Conservation (phyloP, 2,888 invertebrate genomes). For the Lasioglossum oenotherae region DNA sequence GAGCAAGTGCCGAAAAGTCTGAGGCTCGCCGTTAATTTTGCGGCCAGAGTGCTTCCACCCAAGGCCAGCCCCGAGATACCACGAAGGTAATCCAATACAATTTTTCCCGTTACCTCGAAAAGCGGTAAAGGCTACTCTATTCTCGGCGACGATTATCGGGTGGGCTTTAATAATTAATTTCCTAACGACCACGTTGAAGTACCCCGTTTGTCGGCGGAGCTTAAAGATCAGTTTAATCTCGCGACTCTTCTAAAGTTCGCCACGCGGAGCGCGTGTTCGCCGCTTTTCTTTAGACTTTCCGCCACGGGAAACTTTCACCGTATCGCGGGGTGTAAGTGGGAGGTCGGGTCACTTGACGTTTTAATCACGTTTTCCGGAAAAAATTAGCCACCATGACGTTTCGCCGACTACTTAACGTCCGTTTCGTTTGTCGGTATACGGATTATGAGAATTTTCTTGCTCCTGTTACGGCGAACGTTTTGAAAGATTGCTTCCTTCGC, state of each 20-base stretch:
- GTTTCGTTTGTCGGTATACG: not conserved
- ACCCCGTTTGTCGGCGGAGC: slow-evolving; percentile 31
- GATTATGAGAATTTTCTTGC: not conserved
- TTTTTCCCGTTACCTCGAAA: slow-evolving; percentile 58
- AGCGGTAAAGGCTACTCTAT: slow-evolving; percentile 53
- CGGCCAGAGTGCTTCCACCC: slow-evolving; percentile 24
- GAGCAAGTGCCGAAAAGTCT: slow-evolving; percentile 29
- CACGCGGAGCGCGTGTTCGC: slow-evolving; percentile 17
- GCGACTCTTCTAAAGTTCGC: slow-evolving; percentile 41
- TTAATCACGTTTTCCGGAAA: slow-evolving; percentile 22
- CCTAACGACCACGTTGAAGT: slow-evolving; percentile 59
- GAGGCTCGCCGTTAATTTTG: slow-evolving; percentile 54
- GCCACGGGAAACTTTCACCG: not conserved
- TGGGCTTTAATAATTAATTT: slow-evolving; percentile 70
- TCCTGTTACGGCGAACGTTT: not conserved
- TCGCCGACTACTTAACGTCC: slow-evolving; percentile 10
- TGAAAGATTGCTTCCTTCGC: not conserved
- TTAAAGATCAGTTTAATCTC: slow-evolving; percentile 64
- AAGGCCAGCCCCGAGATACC: slow-evolving; percentile 24
- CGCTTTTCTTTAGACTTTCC: slow-evolving; percentile 19
- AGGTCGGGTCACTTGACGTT: not conserved
- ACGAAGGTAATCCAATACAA: slow-evolving; percentile 65
- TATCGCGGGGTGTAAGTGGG: not conserved
- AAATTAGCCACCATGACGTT: slow-evolving; percentile 8
- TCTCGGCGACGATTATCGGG: slow-evolving; percentile 64